These are phyloP conservation scores for Saturnia pavonia DNA, from an alignment of 2,888 invertebrate species.

Conservation along the genomic window DNA sequence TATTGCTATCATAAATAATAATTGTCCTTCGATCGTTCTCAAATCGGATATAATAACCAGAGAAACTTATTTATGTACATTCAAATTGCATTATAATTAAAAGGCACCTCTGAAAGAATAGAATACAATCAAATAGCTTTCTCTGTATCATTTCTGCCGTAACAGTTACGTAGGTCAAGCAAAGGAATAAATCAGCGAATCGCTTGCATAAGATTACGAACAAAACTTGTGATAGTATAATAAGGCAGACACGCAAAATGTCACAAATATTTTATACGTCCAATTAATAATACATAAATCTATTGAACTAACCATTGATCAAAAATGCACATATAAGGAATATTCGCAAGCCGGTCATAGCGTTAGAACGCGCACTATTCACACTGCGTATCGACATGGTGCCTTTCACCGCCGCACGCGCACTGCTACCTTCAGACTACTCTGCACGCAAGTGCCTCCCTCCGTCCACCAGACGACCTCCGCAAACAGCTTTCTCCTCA, in stretches of 20 bases:
- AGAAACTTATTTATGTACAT: neutral
- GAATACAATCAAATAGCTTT: constrained; percentile 56
- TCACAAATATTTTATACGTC: constrained; percentile 3
- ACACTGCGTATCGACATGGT: constrained; percentile 61
- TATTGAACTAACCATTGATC: constrained; percentile 66
- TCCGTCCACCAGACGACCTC: constrained; percentile 62
- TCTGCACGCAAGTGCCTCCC: constrained; percentile 20
- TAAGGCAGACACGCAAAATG: constrained; percentile 14
- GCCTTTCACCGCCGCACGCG: constrained; percentile 77
- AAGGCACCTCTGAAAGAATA: constrained; percentile 13
- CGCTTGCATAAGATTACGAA: constrained; percentile 71
- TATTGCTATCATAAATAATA: constrained; percentile 4
- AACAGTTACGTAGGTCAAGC: constrained; percentile 64
- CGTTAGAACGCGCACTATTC: constrained; percentile 50
- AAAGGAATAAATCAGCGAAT: constrained; percentile 53
- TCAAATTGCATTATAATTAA: constrained; percentile 15
- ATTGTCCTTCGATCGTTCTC: constrained; percentile 5
- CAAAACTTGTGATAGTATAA: constrained; percentile 37
- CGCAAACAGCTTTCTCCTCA: constrained; percentile 70
- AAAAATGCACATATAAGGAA: constrained; percentile 69
- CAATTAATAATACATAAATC: constrained; percentile 29
- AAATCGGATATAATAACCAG: constrained; percentile 14
- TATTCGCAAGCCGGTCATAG: constrained; percentile 66
- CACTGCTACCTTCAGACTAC: constrained; percentile 49
- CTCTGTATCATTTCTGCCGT: constrained; percentile 59